phyloP scores from a whole-genome alignment of 2,113 vertebrate genomes.

The Phylloscopus trochiloides region DNA sequence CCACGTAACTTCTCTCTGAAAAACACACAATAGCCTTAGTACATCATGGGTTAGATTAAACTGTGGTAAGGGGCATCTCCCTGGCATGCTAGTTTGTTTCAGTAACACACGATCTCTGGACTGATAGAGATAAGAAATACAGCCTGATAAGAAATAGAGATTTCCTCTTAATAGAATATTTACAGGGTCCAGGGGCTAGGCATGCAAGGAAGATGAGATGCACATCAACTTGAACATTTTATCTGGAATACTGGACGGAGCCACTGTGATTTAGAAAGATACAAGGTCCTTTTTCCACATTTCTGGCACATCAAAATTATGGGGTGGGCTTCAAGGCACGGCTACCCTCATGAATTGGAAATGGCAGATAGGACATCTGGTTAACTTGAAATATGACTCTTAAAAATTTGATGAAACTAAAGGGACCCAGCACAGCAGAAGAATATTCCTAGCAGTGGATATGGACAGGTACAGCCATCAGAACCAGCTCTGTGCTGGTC shows the following conservation, averaged over 20 bases:
- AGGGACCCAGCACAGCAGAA: neutral
- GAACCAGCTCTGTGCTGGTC: neutral
- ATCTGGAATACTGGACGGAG: neutral
- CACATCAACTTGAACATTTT: neutral
- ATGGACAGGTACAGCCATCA: neutral
- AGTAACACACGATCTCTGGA: neutral
- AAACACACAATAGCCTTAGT: neutral
- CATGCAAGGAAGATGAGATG: neutral
- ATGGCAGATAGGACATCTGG: neutral
- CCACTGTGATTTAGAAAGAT: neutral
- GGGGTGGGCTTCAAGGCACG: neutral
- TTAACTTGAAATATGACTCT: neutral
- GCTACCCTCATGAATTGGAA: neutral
- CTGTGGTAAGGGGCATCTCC: neutral
- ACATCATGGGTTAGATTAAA: neutral
- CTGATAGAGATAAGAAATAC: neutral
- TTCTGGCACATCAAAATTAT: neutral
- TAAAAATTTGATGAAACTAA: neutral
- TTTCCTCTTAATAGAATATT: constrained; percentile 22
- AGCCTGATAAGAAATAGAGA: neutral
- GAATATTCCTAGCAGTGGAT: neutral
- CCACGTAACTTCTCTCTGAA: neutral
- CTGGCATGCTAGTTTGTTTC: neutral
- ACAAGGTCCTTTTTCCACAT: neutral
- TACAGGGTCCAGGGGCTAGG: neutral